Conservation (phyloP, 2,888 invertebrate genomes). For the Volucella zonaria region DNA sequence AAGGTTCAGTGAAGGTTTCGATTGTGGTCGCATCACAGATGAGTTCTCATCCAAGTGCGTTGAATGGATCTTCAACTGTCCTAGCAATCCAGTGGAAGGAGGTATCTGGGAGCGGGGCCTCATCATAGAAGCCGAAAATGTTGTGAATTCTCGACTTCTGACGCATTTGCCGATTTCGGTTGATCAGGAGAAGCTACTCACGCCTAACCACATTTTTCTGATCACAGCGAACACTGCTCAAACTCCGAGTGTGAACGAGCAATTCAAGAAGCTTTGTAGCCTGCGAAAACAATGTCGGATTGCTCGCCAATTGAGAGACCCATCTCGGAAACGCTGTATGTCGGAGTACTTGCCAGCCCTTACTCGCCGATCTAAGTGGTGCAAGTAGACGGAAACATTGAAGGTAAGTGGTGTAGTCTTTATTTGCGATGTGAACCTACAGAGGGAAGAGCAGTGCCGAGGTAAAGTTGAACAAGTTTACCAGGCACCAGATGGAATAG, state of each 20-base stretch:
- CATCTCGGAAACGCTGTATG: too few species aligned
- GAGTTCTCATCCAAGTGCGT: constrained; percentile 34
- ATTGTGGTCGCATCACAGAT: constrained; percentile 24
- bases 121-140: constrained; percentile 39
- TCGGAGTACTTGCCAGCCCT: too few species aligned
- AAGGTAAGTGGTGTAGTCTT: constrained; percentile 52
- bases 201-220: too few species aligned
- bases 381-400: too few species aligned
- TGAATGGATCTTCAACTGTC: constrained; percentile 42
- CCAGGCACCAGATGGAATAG: constrained; percentile 34
- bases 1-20: constrained; percentile 31
- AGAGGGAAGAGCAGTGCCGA: constrained; percentile 50
- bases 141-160: constrained; percentile 40
- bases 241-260: too few species aligned
- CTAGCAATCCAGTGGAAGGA: constrained; percentile 43
- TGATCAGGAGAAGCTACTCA: too few species aligned
- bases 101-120: constrained; percentile 71
- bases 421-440: constrained; percentile 55
- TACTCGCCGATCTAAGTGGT: too few species aligned
- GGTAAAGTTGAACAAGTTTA: constrained; percentile 28
- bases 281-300: too few species aligned
- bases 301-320: too few species aligned
- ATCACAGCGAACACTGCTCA: too few species aligned
- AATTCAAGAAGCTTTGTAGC: too few species aligned
- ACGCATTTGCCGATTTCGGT: too few species aligned